Evolutionary conservation across 2,888 invertebrate species (phyloP), one percentile per base, ranked within the genome.

Genomic region (Ypsolopha scabrella): DNA sequence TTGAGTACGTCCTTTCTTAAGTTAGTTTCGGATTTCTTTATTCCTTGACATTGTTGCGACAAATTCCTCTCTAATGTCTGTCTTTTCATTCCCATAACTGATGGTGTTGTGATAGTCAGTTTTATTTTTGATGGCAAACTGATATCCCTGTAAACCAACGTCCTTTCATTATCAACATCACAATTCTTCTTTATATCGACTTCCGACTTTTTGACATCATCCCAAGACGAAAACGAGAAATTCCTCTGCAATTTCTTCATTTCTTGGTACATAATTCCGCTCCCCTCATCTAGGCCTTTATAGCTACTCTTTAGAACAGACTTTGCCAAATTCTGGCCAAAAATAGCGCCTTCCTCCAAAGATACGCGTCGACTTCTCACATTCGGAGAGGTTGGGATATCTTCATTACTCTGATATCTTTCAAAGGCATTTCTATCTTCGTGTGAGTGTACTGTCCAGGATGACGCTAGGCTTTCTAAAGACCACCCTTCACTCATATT

Each of bases 311-410:
- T 78, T 48, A 82, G 59, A 6, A 75, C 75, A 50, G 67, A 63
- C 56, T 75, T 58, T 39, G 74, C 76, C 48, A 72, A 53, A 55
- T 66, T 70, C 45, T 67, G 68, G 43, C 69, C 70, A 11, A 61
- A 61, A 51, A 60, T 57, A 52, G 60, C 62, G 51, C 61, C 58
- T 51, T 64, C 67, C 36, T 73, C 77, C 11, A 66, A 70, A 66
- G 83, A 85, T 76, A 75, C 77, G 41, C 78, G 75, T 64, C 83
- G 73, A 63, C 75, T 83, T 82, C 67, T 85, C 80, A 64, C 64
- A 65, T 59, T 67, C 51, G 67, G 79, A 80, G 80, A 79, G 79
- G 75, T 70, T 37, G 77, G 75, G 59, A 81, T 74, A 80, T 85
- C 82, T 61, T 82, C 85, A 52, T 76, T 75, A 62, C 81, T 82